Evolutionary conservation across 1,140 invertebrate genomes (phyloP), one percentile per base, ranked within the genome.

Genomic region (Drosophila willistoni): DNA sequence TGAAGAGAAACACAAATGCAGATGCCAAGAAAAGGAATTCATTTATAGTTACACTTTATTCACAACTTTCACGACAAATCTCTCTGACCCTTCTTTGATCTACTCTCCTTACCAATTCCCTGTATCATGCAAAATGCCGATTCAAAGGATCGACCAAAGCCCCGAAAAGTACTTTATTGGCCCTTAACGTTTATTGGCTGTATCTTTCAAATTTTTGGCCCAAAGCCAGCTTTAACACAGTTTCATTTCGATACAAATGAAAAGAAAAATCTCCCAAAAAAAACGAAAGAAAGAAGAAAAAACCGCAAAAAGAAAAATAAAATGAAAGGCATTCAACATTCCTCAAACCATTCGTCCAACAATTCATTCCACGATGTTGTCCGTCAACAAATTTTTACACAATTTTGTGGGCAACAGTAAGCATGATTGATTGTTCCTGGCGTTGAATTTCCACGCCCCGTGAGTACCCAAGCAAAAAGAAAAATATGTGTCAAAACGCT

Each of bases 361-460:
- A 69, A 65, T 69, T 80, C 77, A 64, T 63, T 59, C 62, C 61
- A 42, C 51, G 29, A 42, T 42, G 29, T n/a, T 77, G 73, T 70
- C 65, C 64, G 73, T 64, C 69, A 44, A 57, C 72, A 57, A 54
- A 77, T 84, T 84, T 85, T 85, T 76, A 57, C 62, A 71, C 67
- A 78, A 71, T 75, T 78, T 75, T 56, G 69, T 72, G 70, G 34
- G 66, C 39, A 64, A 57, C 73, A 71, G 77, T 87, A 87, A 71
- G 79, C 83, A 87, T 86, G 82, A 86, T 86, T 86, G 82, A 86
- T 86, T 87, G 82, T 81, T 68, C 44, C 54, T 71, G 76, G 64
- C 57, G 71, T 76, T 71, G 79, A 68, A 56, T 81, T 78, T 73
- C 44, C 42, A 64, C 66, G 79, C 80, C 44, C 44, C 19, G 17